A percentile compares a stretch with the other conserved stretches of the same genome.
phyloP scores from a whole-genome alignment of 2,113 vertebrate genomes.

The Bombycilla garrulus region DNA sequence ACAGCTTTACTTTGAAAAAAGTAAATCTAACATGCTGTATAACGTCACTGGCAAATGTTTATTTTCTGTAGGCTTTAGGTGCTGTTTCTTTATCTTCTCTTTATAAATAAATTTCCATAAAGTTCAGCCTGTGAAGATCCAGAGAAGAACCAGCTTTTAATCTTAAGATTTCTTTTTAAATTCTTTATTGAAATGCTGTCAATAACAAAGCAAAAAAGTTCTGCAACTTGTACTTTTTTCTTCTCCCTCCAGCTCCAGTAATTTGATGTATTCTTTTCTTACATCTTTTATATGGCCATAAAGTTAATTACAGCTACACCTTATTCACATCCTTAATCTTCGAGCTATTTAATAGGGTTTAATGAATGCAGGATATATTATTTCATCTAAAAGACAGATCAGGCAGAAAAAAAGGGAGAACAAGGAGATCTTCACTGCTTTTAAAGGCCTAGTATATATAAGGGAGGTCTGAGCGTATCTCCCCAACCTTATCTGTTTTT shows the following conservation, averaged over 20 bases:
- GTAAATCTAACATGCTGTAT: neutral
- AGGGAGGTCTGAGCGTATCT: neutral
- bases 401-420: neutral
- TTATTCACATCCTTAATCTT: neutral
- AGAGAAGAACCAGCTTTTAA: neutral
- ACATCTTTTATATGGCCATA: neutral
- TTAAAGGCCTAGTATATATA: neutral
- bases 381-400: neutral
- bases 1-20: neutral
- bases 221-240: neutral
- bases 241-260: neutral
- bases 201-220: neutral
- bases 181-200: neutral
- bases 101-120: neutral
- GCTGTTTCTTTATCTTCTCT: neutral
- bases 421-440: neutral
- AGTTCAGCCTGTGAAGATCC: neutral
- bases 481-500: fast-evolving
- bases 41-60: neutral
- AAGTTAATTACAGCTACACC: neutral
- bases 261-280: neutral
- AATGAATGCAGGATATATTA: neutral
- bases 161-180: neutral
- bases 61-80: neutral
- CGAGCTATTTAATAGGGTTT: neutral